These are phyloP conservation scores for Lepus townsendii DNA, from an alignment of 2,797 vertebrate genomes.

Conservation along the genomic window DNA sequence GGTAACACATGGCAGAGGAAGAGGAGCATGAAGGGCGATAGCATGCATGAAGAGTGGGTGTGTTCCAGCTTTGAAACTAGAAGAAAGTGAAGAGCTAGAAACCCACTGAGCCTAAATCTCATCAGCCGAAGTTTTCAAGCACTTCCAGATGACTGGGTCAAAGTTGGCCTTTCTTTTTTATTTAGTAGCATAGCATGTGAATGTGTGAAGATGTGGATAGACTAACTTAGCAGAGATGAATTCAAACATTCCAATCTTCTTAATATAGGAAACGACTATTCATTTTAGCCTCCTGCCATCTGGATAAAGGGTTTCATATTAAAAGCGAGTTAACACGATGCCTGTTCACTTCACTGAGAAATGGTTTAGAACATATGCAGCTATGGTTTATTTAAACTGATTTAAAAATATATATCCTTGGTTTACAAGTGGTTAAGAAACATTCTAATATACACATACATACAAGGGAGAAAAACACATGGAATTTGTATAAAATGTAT, in stretches of 20 bases:
- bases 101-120: not conserved
- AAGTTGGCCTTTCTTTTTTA: conserved; percentile 24
- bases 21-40: not conserved
- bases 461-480: conserved; percentile 6
- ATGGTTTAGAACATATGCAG: conserved; percentile 44
- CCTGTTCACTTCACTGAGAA: conserved; percentile 68
- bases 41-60: not conserved
- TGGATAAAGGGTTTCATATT: not conserved
- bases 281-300: not conserved
- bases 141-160: not conserved
- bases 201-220: not conserved
- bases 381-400: conserved; percentile 70
- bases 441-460: not conserved
- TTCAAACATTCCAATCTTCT: conserved; percentile 27
- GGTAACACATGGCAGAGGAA: not conserved
- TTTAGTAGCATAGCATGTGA: not conserved
- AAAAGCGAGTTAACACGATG: conserved; percentile 54
- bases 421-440: conserved; percentile 60
- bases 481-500: conserved; percentile 20
- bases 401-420: conserved; percentile 31
- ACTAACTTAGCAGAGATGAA: conserved; percentile 14
- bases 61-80: not conserved
- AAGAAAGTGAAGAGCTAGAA: conserved; percentile 15
- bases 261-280: conserved; percentile 29
- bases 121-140: not conserved